Conservation (phyloP, 2,113 vertebrate genomes). For the Grammomys dolichurus region DNA sequence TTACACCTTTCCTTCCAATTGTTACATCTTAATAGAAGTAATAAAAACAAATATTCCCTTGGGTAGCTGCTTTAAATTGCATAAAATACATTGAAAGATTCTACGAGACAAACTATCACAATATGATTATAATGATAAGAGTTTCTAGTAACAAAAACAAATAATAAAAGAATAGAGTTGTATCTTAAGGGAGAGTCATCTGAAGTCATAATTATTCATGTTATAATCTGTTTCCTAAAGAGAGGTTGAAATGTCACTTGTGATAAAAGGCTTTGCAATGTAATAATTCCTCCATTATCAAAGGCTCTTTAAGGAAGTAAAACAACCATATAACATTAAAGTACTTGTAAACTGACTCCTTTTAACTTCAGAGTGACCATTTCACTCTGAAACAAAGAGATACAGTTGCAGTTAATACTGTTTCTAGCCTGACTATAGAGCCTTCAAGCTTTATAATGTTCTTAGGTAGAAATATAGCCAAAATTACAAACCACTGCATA, state of each 20-base stretch:
- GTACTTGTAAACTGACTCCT: neutral
- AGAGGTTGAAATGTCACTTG: constrained; percentile 38
- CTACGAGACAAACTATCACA: neutral
- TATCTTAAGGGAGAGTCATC: constrained; percentile 30
- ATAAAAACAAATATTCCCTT: constrained; percentile 39
- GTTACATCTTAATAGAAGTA: constrained; percentile 50
- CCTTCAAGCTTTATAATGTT: neutral
- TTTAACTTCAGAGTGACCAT: neutral
- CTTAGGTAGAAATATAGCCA: constrained; percentile 4
- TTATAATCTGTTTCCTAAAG: constrained; percentile 18
- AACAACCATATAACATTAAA: constrained; percentile 36
- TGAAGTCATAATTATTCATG: constrained; percentile 36
- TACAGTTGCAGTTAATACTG: neutral
- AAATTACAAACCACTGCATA: neutral
- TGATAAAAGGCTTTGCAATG: constrained; percentile 41
- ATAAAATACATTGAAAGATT: constrained; percentile 40
- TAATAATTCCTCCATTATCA: constrained; percentile 20
- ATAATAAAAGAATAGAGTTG: constrained; percentile 24
- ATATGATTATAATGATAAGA: constrained; percentile 43
- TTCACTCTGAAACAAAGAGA: neutral
- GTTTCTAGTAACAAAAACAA: constrained; percentile 65
- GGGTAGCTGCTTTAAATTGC: constrained; percentile 35
- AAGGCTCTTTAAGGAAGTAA: constrained; percentile 36
- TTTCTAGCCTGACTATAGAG: neutral
- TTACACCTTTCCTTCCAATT: constrained; percentile 48